Base-by-base conservation (phyloP, 1,140 invertebrate genomes). In the Homarus americanus region DNA sequence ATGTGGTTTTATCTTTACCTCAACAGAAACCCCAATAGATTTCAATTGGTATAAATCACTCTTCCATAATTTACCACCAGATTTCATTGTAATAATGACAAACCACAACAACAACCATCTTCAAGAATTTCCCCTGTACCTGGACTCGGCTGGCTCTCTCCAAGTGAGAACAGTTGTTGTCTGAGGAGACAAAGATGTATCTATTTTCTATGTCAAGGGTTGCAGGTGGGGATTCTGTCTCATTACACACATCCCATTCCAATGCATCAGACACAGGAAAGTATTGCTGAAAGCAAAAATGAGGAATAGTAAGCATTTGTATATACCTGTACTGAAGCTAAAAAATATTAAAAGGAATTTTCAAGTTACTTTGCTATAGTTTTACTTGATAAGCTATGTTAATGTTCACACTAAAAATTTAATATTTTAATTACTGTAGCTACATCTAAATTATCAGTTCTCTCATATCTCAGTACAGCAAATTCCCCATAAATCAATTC, bases 221-320 rank as follows among this genome's bases (percentile, higher is more conserved):
- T 20, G 88, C 24, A 44, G 86, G 88, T 41, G 88, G 88, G 32
- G 49, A 72, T 20, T 90, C 88, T 49, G 63, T 40, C 63, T 83
- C 79, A 34, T 90, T 53, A 66, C 88, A 90, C n/a, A 90, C 73
- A 83, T 90, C 53, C 88, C 88, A 90, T n/a, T 90, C 88, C 72
- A 84, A 49, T 7, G 88, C 88, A 90, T 90, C 88, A 83, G 80
- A 83, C 28, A 90, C 82, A 2, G 49, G 88, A n/a, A 38, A 84
- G 49, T 90, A 90, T 44, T 38, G n/a, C 88, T 90, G 80, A 10
- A 32, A 73, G 34, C 38, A 79, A 58, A 78, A 69, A 53, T 24
- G 20, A 1, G 20, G 53, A 58, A 20, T 58, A 20, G 12, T 4
- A 0, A 58, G 12, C 20, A 15, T 20, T 58, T 58, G 4, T 24